Base-by-base conservation (phyloP, 2,888 invertebrate genomes). In the Stenchaetothrips biformis region DNA sequence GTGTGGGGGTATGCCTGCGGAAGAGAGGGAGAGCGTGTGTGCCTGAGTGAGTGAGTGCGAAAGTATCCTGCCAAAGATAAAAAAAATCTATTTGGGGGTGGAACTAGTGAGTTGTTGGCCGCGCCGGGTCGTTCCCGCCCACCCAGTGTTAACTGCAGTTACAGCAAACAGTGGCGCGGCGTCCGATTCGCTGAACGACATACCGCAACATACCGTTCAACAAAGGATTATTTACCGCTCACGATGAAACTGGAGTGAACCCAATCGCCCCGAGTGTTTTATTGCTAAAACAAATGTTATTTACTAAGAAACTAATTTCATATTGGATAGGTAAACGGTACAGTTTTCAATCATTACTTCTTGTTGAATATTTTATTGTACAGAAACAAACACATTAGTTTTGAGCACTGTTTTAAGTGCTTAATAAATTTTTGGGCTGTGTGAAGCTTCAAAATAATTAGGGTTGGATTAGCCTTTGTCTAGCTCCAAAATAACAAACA, bases 341-440 rank as follows among this genome's bases (percentile, higher is more conserved):
- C 49, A 48, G 53, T 25, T 79, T 79, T 62, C 79, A 81, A 82
- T 82, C 79, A 81, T 82, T 82, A 82, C 82, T 83, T 82, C 82
- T 74, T 74, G 67, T 82, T 82, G 82, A 81, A 82, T 81, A 82
- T 81, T 82, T 83, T 82, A 83, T 83, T 83, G 83, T 83, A 81
- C 81, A 37, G 48, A 59, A 49, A 53, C 79, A 80, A 82, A 82
- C 82, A 82, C 82, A 83, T 84, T 83, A 82, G 83, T 88, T 88
- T 88, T 89, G 88, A 89, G 90, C 90, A 90, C 90, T 90, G 90
- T 90, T 90, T 90, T 90, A 90, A 90, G 90, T 90, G 90, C 90
- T 90, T 89, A 88, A 84, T 83, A 83, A 89, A 87, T 89, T 89
- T 89, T 89, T 88, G 90, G 89, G 90, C 90, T 90, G 90, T 90